phyloP scores from a whole-genome alignment of 2,888 invertebrate species.

The Gibbula magus region DNA sequence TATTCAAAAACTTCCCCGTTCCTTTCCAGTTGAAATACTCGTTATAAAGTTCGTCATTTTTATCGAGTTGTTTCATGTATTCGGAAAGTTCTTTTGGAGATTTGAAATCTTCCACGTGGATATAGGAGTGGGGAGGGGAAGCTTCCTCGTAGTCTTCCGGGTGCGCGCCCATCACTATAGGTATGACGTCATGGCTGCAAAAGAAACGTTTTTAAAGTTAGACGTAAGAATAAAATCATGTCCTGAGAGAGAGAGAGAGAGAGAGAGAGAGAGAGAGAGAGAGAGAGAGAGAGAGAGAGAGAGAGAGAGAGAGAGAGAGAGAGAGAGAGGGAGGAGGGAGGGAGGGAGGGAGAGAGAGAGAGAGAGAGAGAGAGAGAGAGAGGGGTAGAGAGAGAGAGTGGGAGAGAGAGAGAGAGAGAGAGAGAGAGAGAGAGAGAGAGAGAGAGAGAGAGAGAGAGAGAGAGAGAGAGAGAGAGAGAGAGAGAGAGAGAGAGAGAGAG shows the following conservation, averaged over 20 bases:
- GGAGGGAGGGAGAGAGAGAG: too few species aligned
- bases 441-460: background rate
- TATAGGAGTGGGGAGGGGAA: constrained; percentile 92
- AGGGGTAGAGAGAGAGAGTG: too few species aligned
- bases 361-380: background rate
- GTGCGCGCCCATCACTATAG: constrained; percentile 96
- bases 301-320: background rate
- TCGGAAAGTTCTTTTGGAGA: constrained; percentile 89
- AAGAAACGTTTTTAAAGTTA: background rate
- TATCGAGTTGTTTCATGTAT: constrained; percentile 88
- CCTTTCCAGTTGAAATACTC: constrained; percentile 95
- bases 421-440: background rate
- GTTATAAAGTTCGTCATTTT: constrained; percentile 91
- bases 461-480: background rate
- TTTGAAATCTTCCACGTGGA: constrained; percentile 95
- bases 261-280: background rate
- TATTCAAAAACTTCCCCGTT: constrained; percentile 50
- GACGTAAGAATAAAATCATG: too few species aligned
- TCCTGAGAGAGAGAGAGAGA: background rate
- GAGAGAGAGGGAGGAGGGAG: background rate
- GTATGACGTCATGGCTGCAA: constrained; percentile 85
- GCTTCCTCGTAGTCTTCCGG: constrained; percentile 91
- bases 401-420: background rate
- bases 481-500: background rate
- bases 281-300: too few species aligned